phyloP scores from a whole-genome alignment of 2,113 vertebrate genomes.

The Petrocephalus microphthalmus region DNA sequence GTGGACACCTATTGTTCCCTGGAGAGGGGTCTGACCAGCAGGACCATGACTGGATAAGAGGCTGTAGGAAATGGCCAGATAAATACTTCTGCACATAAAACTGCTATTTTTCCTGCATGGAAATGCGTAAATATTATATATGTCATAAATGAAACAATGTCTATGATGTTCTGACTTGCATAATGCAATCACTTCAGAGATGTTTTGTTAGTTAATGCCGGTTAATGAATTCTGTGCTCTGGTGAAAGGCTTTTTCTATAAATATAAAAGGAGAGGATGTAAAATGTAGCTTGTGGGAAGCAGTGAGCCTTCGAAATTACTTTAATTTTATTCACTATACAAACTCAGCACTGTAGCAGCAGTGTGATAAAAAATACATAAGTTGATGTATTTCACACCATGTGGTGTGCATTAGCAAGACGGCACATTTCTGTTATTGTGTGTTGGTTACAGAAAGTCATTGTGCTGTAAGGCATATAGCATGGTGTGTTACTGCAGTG shows the following conservation, averaged over 20 bases:
- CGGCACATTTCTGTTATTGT: neutral
- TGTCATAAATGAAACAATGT: neutral
- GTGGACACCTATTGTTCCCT: neutral
- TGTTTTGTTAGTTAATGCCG: neutral
- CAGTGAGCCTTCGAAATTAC: constrained; percentile 49
- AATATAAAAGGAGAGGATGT: constrained; percentile 36
- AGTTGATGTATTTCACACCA: neutral
- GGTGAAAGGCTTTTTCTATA: constrained; percentile 26
- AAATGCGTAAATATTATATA: neutral
- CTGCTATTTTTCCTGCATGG: neutral
- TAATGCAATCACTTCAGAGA: neutral
- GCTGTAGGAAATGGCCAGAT: neutral
- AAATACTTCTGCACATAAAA: neutral
- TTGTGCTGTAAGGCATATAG: neutral
- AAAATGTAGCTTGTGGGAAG: constrained; percentile 39
- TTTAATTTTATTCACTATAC: constrained; percentile 23
- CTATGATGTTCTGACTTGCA: neutral
- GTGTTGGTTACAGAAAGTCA: neutral
- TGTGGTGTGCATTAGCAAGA: neutral
- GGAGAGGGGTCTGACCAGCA: neutral
- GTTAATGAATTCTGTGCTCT: constrained; percentile 17
- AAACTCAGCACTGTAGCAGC: neutral
- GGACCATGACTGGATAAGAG: neutral
- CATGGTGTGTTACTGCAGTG: neutral
- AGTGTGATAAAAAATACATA: constrained; percentile 13